Conservation (phyloP, 2,888 invertebrate genomes). For the Leptodirus hochenwartii region DNA sequence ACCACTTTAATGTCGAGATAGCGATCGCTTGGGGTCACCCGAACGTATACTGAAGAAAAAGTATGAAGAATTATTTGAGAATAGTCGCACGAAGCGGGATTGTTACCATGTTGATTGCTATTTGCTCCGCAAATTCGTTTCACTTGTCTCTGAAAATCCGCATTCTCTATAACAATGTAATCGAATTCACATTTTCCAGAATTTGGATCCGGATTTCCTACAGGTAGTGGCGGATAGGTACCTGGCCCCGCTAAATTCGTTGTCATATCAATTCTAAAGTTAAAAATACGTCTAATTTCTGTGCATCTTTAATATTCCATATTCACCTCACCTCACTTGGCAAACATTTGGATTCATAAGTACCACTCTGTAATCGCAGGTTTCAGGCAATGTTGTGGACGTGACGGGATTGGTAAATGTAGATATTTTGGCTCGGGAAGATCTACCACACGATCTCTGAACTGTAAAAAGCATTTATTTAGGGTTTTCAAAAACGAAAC, state of each 20-base stretch:
- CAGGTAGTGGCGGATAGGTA: no score
- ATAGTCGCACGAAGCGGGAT: constrained; percentile 3
- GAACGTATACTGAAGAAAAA: constrained; percentile 27
- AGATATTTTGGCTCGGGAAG: constrained; percentile 19
- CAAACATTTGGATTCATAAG: constrained; percentile 40
- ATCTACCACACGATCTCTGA: constrained; percentile 15
- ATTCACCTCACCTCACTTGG: constrained; percentile 29
- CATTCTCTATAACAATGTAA: no score
- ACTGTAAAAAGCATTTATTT: constrained; percentile 14
- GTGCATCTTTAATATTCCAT: no score
- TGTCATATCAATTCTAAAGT: no score
- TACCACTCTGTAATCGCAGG: constrained; percentile 36
- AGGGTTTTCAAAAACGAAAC: constrained; percentile 1
- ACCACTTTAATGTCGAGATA: not conserved
- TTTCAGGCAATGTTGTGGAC: constrained; percentile 26
- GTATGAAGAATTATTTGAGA: no score
- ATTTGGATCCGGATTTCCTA: no score
- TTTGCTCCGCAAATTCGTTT: constrained; percentile 40
- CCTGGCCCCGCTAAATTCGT: no score
- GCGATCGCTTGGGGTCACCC: constrained; percentile 29
- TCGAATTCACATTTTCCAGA: no score
- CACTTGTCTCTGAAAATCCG: no score
- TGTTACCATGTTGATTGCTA: constrained; percentile 38
- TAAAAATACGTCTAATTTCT: no score
- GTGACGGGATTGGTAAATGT: constrained; percentile 24